Conservation (phyloP, 2,797 vertebrate genomes). For the Natrix natrix region DNA sequence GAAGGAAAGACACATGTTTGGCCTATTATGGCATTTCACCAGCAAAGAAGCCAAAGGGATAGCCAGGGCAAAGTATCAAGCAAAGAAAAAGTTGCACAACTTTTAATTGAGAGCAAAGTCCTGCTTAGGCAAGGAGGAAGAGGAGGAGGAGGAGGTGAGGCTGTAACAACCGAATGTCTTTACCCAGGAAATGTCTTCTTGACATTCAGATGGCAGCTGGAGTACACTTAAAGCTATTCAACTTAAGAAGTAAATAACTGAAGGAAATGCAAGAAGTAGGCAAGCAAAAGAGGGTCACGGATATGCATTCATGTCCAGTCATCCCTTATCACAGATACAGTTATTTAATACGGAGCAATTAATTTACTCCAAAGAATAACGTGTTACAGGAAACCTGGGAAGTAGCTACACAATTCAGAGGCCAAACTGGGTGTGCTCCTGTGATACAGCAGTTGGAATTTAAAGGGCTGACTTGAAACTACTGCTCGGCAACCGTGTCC, state of each 20-base stretch:
- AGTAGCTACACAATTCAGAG: not conserved
- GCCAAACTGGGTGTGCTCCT: not conserved
- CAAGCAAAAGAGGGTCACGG: not conserved
- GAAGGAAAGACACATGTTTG: no score
- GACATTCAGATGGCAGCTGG: not conserved
- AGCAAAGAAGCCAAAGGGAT: not conserved
- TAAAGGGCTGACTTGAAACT: not conserved
- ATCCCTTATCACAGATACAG: not conserved
- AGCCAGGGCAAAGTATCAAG: not conserved
- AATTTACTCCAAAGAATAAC: not conserved
- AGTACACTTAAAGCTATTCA: not conserved
- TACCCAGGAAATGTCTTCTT: not conserved
- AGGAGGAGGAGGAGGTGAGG: not conserved
- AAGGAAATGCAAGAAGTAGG: not conserved
- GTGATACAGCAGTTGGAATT: not conserved
- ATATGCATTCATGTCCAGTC: not conserved
- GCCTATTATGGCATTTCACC: no score
- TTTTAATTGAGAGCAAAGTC: slow-evolving; percentile 8
- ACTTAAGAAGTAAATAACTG: not conserved
- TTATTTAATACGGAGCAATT: not conserved
- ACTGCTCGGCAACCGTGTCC: not conserved
- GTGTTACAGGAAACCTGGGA: not conserved
- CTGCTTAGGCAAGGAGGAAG: no score
- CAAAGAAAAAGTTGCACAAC: not conserved
- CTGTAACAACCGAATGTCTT: not conserved